These are phyloP conservation scores for Colaptes auratus DNA, from an alignment of 2,113 vertebrate species.

Conservation along the genomic window DNA sequence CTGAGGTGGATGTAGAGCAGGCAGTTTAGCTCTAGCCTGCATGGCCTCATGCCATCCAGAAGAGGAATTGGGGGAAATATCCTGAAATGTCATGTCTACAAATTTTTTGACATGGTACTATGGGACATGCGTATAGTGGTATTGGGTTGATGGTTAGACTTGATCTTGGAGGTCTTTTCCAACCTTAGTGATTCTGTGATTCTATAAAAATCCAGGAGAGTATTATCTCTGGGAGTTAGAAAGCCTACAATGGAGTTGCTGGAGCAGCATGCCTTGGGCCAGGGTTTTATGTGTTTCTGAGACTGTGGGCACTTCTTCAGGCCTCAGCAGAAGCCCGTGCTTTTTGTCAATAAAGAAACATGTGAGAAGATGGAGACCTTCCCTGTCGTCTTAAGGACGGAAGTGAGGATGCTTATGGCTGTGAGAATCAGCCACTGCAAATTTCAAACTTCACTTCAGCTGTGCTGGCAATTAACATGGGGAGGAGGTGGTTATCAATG, in stretches of 20 bases:
- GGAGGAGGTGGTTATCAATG: background rate
- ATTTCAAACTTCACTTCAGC: background rate
- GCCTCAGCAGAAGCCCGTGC: background rate
- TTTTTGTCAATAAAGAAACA: background rate
- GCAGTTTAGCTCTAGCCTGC: background rate
- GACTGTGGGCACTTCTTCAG: background rate
- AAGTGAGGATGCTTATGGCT: background rate
- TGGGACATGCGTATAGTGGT: no score
- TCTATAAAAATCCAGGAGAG: background rate
- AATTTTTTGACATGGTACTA: no score
- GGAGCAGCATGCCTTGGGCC: background rate
- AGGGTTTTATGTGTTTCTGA: background rate
- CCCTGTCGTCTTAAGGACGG: background rate
- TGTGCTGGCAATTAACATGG: fast-evolving
- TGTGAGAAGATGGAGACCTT: background rate
- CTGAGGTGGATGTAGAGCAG: background rate
- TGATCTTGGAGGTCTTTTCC: no score
- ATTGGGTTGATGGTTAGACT: no score
- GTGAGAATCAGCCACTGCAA: background rate
- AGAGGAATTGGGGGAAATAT: background rate
- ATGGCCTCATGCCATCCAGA: background rate
- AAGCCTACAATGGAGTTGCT: background rate
- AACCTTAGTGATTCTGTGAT: no score
- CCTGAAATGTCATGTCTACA: no score
- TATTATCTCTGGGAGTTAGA: background rate